Evolutionary conservation across 2,113 vertebrate species (phyloP).

Genomic region (Sceloporus undulatus): DNA sequence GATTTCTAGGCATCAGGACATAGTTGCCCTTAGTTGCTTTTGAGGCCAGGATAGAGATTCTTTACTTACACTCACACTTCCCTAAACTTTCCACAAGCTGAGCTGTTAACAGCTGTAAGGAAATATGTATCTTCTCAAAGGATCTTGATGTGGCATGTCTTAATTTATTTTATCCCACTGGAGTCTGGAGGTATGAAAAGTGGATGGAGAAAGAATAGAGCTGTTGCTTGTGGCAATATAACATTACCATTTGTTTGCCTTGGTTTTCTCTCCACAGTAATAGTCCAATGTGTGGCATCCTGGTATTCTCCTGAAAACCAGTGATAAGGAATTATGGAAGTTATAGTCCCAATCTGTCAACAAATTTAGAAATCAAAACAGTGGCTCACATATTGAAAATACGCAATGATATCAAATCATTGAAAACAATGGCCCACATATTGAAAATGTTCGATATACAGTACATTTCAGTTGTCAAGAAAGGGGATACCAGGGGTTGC

Average conservation of each 20-base stretch:
- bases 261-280: neutral
- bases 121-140: neutral
- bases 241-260: neutral
- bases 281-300: too few species aligned
- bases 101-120: neutral
- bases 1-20: neutral
- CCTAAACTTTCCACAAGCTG: too few species aligned
- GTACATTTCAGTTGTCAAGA: too few species aligned
- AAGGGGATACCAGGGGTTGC: too few species aligned
- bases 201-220: neutral
- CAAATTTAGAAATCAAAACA: too few species aligned
- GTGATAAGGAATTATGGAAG: neutral
- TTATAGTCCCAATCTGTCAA: too few species aligned
- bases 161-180: neutral
- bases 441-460: too few species aligned
- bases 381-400: too few species aligned
- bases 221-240: neutral
- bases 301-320: neutral
- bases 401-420: too few species aligned
- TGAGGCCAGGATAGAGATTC: neutral
- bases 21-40: neutral
- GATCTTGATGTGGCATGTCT: neutral
- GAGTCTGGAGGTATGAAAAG: neutral
- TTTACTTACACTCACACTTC: too few species aligned
- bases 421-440: too few species aligned